These are phyloP conservation scores for Cottoperca gobio DNA, from an alignment of 2,797 vertebrate species.

Conservation along the genomic window DNA sequence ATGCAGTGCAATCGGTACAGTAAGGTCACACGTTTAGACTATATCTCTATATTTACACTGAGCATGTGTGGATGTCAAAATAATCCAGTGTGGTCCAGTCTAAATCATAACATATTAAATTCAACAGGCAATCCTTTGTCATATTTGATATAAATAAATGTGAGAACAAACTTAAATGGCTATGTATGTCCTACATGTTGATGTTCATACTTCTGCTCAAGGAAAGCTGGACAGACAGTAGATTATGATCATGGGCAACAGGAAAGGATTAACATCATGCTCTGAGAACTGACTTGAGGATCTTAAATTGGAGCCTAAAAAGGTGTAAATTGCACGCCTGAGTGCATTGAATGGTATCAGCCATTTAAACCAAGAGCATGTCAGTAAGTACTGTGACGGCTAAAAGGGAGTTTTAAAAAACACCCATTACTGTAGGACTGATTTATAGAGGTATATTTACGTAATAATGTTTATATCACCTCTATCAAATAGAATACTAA, in stretches of 20 bases:
- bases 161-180: background rate
- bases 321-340: conserved; percentile 26
- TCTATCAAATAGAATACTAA: background rate
- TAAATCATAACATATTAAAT: background rate
- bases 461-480: background rate
- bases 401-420: background rate
- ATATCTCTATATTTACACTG: background rate
- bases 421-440: background rate
- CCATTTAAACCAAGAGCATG: conserved; percentile 3
- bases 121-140: background rate
- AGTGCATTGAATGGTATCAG: conserved; percentile 17
- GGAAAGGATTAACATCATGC: conserved; percentile 31
- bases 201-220: background rate
- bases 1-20: background rate
- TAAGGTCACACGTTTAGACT: background rate
- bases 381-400: background rate
- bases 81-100: background rate
- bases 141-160: background rate
- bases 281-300: conserved; percentile 7
- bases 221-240: background rate
- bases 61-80: background rate
- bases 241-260: conserved; percentile 9
- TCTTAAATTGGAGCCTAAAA: conserved; percentile 39
- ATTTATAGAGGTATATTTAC: background rate
- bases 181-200: background rate